These are phyloP conservation scores for Heliornis fulica DNA, from an alignment of 2,113 vertebrate species.

Conservation along the genomic window DNA sequence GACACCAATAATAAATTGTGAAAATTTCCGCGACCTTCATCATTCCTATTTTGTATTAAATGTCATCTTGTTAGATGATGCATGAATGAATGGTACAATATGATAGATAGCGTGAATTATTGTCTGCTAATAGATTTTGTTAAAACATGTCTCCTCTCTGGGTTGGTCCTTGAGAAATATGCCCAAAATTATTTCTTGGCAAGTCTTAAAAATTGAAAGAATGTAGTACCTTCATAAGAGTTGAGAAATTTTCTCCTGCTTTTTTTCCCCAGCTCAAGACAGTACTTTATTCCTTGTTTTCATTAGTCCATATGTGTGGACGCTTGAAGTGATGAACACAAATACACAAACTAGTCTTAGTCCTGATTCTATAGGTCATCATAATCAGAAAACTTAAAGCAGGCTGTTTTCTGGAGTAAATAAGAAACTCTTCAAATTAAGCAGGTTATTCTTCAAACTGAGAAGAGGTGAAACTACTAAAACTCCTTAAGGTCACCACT, in stretches of 20 bases:
- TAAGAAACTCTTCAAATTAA: not conserved
- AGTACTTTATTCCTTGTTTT: not conserved
- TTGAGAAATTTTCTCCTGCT: not conserved
- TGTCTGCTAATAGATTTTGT: slow-evolving; percentile 11
- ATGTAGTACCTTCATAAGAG: not conserved
- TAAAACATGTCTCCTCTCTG: not conserved
- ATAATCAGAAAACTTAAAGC: not conserved
- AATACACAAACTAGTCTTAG: not conserved
- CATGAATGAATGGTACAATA: slow-evolving; percentile 17
- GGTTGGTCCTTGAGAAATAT: slow-evolving; percentile 21
- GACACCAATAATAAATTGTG: slow-evolving; percentile 61
- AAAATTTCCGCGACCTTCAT: slow-evolving; percentile 51
- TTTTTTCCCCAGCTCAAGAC: not conserved
- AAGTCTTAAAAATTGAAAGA: not conserved
- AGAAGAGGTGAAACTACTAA: not conserved
- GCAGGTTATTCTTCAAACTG: not conserved
- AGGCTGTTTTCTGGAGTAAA: not conserved
- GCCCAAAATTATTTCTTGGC: not conserved
- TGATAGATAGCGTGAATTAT: not conserved
- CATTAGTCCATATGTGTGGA: not conserved
- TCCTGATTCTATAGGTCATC: not conserved
- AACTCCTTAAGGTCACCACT: not conserved
- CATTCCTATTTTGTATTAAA: slow-evolving; percentile 66
- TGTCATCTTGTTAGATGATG: slow-evolving; percentile 56
- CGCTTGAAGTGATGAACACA: not conserved